Percentiles rank a stretch among this genome's conserved stretches.
Conservation (phyloP, 1,140 invertebrate species). For the Chironomus striatipennis region DNA sequence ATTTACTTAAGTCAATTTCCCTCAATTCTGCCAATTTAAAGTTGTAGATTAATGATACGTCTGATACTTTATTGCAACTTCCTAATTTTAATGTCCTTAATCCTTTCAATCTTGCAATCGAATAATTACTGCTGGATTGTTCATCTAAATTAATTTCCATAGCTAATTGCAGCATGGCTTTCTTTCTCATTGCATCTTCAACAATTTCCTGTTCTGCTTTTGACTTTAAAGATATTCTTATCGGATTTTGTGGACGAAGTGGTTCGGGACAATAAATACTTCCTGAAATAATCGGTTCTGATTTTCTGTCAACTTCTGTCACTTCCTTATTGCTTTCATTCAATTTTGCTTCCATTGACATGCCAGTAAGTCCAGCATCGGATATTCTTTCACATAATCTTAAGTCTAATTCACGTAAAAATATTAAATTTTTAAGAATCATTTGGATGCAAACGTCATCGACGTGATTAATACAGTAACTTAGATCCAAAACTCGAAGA, state of each 20-base stretch:
- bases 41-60: constrained; percentile 57
- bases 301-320: constrained; percentile 29
- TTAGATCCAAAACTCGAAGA: constrained; percentile 52
- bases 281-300: constrained; percentile 30
- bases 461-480: constrained; percentile 55
- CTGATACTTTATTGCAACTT: constrained; percentile 58
- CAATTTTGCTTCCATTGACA: constrained; percentile 42
- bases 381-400: constrained; percentile 53
- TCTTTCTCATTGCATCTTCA: constrained; percentile 51
- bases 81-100: constrained; percentile 52
- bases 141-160: constrained; percentile 44
- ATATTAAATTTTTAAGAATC: constrained; percentile 51
- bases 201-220: constrained; percentile 58
- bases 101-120: constrained; percentile 47
- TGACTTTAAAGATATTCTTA: constrained; percentile 51
- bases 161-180: constrained; percentile 50
- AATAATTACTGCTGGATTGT: constrained; percentile 39
- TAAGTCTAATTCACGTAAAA: constrained; percentile 50
- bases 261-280: constrained; percentile 26
- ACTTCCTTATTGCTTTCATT: constrained; percentile 25
- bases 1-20: constrained; percentile 52
- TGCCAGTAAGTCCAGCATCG: constrained; percentile 57
- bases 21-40: constrained; percentile 54
- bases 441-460: constrained; percentile 56
- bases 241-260: constrained; percentile 29